Evolutionary conservation across 2,113 vertebrate species (phyloP).

Genomic region (Propithecus coquereli): DNA sequence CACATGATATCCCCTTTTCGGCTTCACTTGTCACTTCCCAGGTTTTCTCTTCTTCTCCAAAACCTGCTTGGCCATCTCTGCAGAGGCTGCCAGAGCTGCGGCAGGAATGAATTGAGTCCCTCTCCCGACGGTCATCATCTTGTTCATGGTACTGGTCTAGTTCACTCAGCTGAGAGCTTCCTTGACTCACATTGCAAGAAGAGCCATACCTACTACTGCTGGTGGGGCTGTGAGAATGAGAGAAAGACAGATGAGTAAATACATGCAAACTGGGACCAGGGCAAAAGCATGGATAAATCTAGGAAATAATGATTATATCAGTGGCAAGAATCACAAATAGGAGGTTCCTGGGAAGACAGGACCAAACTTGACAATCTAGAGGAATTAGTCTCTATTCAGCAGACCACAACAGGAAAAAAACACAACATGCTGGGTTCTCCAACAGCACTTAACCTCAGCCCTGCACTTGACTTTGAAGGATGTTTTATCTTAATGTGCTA

Average conservation of each 20-base stretch:
- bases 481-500: conserved; percentile 24
- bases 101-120: conserved; percentile 84
- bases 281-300: background rate
- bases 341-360: conserved; percentile 5
- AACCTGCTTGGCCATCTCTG: conserved; percentile 78
- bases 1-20: conserved; percentile 59
- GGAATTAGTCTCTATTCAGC: conserved; percentile 49
- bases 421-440: conserved; percentile 13
- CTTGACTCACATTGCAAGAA: conserved; percentile 96
- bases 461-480: background rate
- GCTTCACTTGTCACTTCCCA: conserved; percentile 9
- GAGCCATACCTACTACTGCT: conserved; percentile 95
- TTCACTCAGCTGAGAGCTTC: conserved; percentile 94
- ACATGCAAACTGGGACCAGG: background rate
- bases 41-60: conserved; percentile 73
- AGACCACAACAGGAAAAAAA: conserved; percentile 25
- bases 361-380: conserved; percentile 47
- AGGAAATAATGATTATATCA: background rate
- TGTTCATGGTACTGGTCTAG: conserved; percentile 89
- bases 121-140: conserved; percentile 86
- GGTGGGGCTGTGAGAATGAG: conserved; percentile 86
- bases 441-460: background rate
- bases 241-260: conserved; percentile 48
- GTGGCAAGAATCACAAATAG: conserved; percentile 25
- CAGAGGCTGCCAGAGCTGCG: conserved; percentile 82